A percentile compares a stretch with the other conserved stretches of the same genome.
Conservation (phyloP, 2,113 vertebrate species). For the Colius striatus region DNA sequence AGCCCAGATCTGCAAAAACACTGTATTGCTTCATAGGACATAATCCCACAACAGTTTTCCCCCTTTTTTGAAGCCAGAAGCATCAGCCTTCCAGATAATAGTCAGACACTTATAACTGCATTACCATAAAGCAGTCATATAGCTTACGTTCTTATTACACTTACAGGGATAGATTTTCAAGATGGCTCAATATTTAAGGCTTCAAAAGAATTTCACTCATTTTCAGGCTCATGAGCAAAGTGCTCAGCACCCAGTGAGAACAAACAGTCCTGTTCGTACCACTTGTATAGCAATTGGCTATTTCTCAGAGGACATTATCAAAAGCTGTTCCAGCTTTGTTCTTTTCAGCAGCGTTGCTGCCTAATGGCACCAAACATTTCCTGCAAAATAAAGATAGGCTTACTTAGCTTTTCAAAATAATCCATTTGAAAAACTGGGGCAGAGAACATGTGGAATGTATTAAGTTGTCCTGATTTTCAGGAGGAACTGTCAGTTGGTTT, state of each 20-base stretch:
- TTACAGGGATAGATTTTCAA: neutral
- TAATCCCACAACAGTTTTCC: neutral
- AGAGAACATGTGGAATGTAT: conserved; percentile 52
- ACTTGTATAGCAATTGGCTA: conserved; percentile 15
- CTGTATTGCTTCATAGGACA: neutral
- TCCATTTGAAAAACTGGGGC: conserved; percentile 50
- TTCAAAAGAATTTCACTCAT: neutral
- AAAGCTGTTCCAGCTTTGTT: conserved; percentile 67
- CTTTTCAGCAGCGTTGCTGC: conserved; percentile 32
- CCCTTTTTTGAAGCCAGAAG: neutral
- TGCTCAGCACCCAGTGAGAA: conserved; percentile 29
- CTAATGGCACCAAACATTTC: conserved; percentile 63
- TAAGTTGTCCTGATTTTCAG: conserved; percentile 50
- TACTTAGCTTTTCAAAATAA: conserved; percentile 57
- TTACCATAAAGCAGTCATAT: neutral
- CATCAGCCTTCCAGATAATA: neutral
- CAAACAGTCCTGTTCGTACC: conserved; percentile 39
- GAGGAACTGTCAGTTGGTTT: neutral
- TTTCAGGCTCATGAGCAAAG: conserved; percentile 11
- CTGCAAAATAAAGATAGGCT: conserved; percentile 64
- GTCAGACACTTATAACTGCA: neutral
- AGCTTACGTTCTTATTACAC: neutral
- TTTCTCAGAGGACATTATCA: conserved; percentile 53
- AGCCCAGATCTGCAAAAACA: neutral
- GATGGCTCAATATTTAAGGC: neutral